phyloP scores from a whole-genome alignment of 2,797 vertebrate genomes.

The Hydrolagus colliei region DNA sequence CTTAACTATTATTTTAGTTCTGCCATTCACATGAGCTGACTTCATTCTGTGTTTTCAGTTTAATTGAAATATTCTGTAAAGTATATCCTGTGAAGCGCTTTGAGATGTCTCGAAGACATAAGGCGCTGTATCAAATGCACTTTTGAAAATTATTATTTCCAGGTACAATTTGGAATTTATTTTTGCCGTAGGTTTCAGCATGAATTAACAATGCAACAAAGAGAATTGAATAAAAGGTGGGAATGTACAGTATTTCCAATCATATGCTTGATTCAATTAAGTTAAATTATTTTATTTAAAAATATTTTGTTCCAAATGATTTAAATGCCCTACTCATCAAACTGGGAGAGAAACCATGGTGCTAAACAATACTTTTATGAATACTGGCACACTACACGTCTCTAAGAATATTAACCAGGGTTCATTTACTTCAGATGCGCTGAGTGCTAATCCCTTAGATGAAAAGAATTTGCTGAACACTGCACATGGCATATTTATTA shows the following conservation, averaged over 20 bases:
- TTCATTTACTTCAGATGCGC: constrained; percentile 15
- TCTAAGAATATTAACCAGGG: constrained; percentile 14
- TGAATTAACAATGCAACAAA: too few relatives aligned
- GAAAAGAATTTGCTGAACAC: constrained; percentile 14
- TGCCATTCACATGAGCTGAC: too few relatives aligned
- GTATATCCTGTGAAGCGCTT: constrained; percentile 50
- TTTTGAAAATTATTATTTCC: too few relatives aligned
- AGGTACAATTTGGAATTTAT: too few relatives aligned
- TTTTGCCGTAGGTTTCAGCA: too few relatives aligned
- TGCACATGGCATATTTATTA: not conserved
- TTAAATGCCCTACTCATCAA: not conserved
- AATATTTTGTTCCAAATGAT: not conserved
- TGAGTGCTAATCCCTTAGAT: not conserved
- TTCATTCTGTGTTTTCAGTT: constrained; percentile 46
- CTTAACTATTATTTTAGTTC: too few relatives aligned
- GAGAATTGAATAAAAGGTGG: too few relatives aligned
- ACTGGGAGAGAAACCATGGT: not conserved
- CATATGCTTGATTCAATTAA: too few relatives aligned
- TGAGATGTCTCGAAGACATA: not conserved
- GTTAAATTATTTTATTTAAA: not conserved
- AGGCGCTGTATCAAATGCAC: not conserved
- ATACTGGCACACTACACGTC: not conserved
- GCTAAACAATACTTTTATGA: constrained; percentile 2
- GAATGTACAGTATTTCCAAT: too few relatives aligned
- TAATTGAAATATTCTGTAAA: constrained; percentile 56